Conservation (phyloP, 1,140 invertebrate species). For the Tetranychus urticae region DNA sequence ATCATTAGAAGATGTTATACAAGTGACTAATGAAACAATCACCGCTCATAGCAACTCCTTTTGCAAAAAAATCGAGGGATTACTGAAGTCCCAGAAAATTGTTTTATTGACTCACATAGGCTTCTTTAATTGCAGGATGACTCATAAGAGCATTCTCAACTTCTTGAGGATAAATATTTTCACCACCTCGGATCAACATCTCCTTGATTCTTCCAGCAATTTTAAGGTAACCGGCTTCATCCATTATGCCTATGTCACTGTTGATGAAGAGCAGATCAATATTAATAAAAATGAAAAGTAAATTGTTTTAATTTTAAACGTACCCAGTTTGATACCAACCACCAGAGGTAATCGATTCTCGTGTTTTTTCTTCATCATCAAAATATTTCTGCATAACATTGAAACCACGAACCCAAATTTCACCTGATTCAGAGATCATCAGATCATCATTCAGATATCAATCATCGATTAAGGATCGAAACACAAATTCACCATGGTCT, state of each 20-base stretch:
- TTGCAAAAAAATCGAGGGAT: not conserved
- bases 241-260: constrained; percentile 50
- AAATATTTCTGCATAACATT: constrained; percentile 38
- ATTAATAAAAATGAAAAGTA: not conserved
- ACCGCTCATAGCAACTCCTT: not conserved
- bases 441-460: not conserved
- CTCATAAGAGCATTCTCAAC: constrained; percentile 21
- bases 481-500: not conserved
- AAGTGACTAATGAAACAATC: not conserved
- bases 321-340: constrained; percentile 4
- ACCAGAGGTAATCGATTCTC: constrained; percentile 34
- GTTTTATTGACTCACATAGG: constrained; percentile 23
- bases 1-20: not conserved
- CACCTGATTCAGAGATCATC: constrained; percentile 28
- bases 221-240: constrained; percentile 44
- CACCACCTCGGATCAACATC: constrained; percentile 12
- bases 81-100: not conserved
- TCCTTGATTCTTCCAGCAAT: constrained; percentile 43
- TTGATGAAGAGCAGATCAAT: not conserved
- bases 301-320: not conserved
- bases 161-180: constrained; percentile 13
- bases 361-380: constrained; percentile 53
- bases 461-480: not conserved
- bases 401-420: constrained; percentile 59
- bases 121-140: constrained; percentile 48